Evolutionary conservation across 2,113 vertebrate species (phyloP), one percentile per base, ranked within the genome.

Genomic region (Natator depressus): DNA sequence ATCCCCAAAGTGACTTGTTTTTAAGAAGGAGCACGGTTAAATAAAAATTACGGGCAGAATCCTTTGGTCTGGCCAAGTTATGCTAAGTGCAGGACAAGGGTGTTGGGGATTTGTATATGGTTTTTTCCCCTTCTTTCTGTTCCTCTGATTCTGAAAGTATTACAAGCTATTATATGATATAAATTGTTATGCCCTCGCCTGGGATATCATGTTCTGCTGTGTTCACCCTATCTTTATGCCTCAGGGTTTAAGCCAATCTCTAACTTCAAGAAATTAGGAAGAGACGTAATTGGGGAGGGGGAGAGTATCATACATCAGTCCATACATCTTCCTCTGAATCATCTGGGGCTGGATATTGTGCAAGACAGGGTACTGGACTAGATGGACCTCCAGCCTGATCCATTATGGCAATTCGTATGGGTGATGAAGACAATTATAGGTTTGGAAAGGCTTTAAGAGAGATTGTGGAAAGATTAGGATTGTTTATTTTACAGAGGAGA

Each of bases 21-120:
- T 78, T 78, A 78, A 25, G 42, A 78, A 78, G 82, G 69, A 59
- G 20, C 0, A 0, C 83, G 29, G 38, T 9, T 29, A 83, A 5
- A 31, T n/a, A 76, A 50, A 82, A 76, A 12, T 10, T n/a, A 31
- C 7, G 10, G 6, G 24, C 81, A n/a, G 57, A 85, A 6, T 76
- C 50, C 25, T 85, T 90, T 83, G 49, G 4, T 93, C 84, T 89
- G 50, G 5, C 80, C 0, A 46, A 53, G 19, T 57, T 59, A 0
- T 14, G 19, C 49, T 54, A 46, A 79, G 14, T 83, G 91, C 55
- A 35, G 29, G 20, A 69, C 27, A 38, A 59, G 50, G 19, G n/a
- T 72, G 20, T 38, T 38, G 35, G 65, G 19, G 5, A 9, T 6
- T 19, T 35, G 35, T 38, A 72, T 38, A 27, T 57, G 10, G 38